Base-by-base conservation (phyloP, 2,797 vertebrate genomes). In the Siniperca scherzeri region DNA sequence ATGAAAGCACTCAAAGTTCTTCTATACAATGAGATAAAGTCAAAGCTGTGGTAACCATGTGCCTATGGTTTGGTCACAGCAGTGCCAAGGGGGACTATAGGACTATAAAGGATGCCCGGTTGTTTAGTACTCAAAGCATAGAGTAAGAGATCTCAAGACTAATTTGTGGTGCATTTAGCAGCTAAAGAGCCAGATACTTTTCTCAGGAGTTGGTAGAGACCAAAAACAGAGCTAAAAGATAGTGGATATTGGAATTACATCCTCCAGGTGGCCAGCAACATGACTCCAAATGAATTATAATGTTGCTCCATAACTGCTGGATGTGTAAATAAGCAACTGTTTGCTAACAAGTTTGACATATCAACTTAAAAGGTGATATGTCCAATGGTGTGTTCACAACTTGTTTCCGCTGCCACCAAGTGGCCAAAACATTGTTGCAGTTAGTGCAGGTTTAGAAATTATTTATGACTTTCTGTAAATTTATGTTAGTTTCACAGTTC, bases 301-400 rank as follows among this genome's bases (percentile, higher is more conserved):
- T 40, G 60, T 40, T 33, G 38, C 27, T 62, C 21, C 1, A 13
- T 19, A 52, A n/a, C 8, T 9, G 53, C 40, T n/a, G 25, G n/a
- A 25, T 40, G 50, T 55, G 71, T 62, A n/a, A 69, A 52, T 25
- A 69, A 69, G 19, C 7, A 68, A n/a, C 50, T 40, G 36, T 56
- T 70, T 36, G 30, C 30, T 48, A 36, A 9, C 7, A 69, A 36
- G 30, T 33, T 68, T 4, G 13, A 70, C 25, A 56, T 19, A 14
- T 30, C 5, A 30, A 6, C 14, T 19, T 4, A 27, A 36, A 7
- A 27, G 6, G 10, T 57, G 14, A n/a, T n/a, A 46, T 36, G 13
- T 2, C 7, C 11, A 68, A 27, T 36, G 27, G 16, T 33, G 36
- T 48, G 42, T 44, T 53, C 25, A 13, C 3, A 36, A 22, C 19